phyloP scores from a whole-genome alignment of 2,888 invertebrate species.

The Tipula helvola region DNA sequence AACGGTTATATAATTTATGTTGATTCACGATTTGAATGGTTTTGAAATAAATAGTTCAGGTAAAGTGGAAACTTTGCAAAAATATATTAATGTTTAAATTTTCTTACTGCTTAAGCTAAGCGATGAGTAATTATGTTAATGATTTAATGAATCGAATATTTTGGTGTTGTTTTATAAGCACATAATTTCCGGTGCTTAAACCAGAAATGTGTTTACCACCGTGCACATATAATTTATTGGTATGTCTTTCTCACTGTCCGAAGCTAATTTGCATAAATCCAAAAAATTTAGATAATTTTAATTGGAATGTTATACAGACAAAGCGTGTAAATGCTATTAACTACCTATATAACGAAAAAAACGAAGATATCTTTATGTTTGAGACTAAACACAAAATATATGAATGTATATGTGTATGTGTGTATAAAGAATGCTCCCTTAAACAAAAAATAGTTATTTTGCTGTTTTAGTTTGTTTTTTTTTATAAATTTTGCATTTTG shows the following conservation, averaged over 20 bases:
- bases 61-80: not conserved
- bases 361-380: not conserved
- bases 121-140: not conserved
- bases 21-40: no score
- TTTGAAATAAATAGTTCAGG: not conserved
- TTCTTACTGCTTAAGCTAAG: not conserved
- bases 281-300: not conserved
- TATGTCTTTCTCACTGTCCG: not conserved
- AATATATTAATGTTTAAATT: not conserved
- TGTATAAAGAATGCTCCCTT: not conserved
- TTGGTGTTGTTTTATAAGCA: not conserved
- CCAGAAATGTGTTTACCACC: not conserved
- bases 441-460: not conserved
- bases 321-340: not conserved
- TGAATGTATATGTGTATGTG: not conserved
- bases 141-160: not conserved
- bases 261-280: not conserved
- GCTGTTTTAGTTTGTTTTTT: not conserved
- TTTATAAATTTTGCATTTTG: not conserved
- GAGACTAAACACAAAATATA: not conserved
- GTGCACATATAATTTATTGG: not conserved
- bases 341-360: not conserved
- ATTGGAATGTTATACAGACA: slow-evolving; percentile 4
- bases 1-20: no score
- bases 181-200: not conserved